Conservation (phyloP, 2,888 invertebrate genomes). For the Cosmia pyralina region DNA sequence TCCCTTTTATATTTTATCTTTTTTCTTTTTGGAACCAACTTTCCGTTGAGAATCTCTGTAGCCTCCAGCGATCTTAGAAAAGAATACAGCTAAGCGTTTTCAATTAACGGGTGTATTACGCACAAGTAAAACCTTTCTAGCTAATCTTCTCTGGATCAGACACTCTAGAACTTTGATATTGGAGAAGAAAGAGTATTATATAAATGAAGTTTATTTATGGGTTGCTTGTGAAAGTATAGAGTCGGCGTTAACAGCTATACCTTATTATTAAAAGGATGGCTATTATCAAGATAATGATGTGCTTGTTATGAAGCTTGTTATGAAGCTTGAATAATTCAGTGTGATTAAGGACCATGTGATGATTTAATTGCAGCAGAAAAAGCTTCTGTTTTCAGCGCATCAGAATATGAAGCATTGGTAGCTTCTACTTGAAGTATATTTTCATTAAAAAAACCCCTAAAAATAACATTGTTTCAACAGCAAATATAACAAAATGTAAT, state of each 20-base stretch:
- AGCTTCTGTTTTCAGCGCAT: background rate
- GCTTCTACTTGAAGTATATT: background rate
- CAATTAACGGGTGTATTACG: constrained; percentile 51
- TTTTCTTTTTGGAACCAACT: constrained; percentile 27
- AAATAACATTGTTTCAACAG: constrained; percentile 12
- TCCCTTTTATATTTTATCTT: constrained; percentile 28
- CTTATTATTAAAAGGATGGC: constrained; percentile 25
- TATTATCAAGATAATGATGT: constrained; percentile 39
- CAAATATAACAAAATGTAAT: constrained; percentile 5
- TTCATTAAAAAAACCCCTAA: background rate
- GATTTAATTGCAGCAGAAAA: constrained; percentile 24
- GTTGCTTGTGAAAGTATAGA: constrained; percentile 5
- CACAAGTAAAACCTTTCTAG: constrained; percentile 33
- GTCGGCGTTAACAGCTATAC: constrained; percentile 4
- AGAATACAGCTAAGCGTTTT: constrained; percentile 46
- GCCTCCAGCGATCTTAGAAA: constrained; percentile 20
- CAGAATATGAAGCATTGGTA: background rate
- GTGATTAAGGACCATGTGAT: constrained; percentile 27
- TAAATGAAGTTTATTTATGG: constrained; percentile 24
- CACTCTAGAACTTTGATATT: constrained; percentile 42
- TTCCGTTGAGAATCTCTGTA: constrained; percentile 25
- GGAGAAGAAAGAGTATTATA: constrained; percentile 36
- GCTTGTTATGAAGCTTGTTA: constrained; percentile 33
- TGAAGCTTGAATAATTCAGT: constrained; percentile 21
- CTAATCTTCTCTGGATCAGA: constrained; percentile 33